Base-by-base conservation (phyloP, 1,140 invertebrate species). In the Apis laboriosa region DNA sequence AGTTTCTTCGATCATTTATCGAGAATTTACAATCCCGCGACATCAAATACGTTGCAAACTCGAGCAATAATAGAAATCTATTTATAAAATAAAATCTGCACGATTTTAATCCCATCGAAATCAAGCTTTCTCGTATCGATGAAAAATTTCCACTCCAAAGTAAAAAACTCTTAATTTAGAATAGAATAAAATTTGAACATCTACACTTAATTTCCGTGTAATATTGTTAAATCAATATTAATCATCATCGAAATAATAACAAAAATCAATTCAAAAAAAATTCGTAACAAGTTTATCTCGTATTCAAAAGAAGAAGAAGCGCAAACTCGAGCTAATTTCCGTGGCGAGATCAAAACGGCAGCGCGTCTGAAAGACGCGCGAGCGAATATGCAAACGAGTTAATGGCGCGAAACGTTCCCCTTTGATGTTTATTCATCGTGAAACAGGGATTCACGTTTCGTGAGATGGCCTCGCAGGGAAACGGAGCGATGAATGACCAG, bases 401-500 rank as follows among this genome's bases (percentile, higher is more conserved):
- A 9, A 17, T 43, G 19, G 51, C 55, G 19, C 19, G 19, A 70
- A 58, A 51, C 17, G 60, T 56, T 15, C n/a, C 60, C 19, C 51
- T 66, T 49, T 28, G 71, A 61, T 24, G 51, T 63, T 56, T 77
- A 61, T 78, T 83, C 58, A 43, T 80, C 66, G 49, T 24, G 12
- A n/a, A 70, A 51, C 58, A 17, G 55, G 34, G 34, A 21, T 68
- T n/a, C 79, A 11, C 28, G 71, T 84, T 83, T 84, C 34, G 34
- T 43, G 55, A 84, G 77, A 77, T 66, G 60, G 75, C 63, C 64
- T 21, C 17, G 49, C 34, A 61, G 15, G 64, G 55, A 80, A 86
- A 84, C 49, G 61, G 78, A 68, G 56, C 67, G 82, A 88, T 88
- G 85, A 82, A 87, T 86, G 77, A 76, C 81, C 85, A 49, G 74